These are phyloP conservation scores for Nipponia nippon DNA, from an alignment of 2,113 vertebrate genomes.

Conservation along the genomic window DNA sequence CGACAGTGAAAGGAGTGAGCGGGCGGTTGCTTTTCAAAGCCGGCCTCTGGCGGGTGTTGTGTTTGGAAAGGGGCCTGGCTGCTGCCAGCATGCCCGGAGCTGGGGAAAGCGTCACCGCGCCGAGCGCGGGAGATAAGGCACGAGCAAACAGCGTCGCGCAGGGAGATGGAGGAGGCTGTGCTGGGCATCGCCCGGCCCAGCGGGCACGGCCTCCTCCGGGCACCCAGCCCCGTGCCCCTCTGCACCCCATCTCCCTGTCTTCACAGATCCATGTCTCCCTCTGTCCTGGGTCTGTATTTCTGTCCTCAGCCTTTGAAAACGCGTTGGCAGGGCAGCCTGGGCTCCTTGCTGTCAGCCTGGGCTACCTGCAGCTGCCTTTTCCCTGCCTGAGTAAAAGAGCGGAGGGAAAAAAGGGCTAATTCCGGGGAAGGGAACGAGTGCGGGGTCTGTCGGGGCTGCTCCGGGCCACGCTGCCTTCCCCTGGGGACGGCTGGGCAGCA, in stretches of 20 bases:
- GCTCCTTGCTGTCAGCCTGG: not conserved
- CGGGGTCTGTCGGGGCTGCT: not conserved
- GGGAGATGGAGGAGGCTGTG: not conserved
- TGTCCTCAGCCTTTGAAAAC: not conserved
- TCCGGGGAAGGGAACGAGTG: not conserved
- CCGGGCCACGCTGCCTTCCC: not conserved
- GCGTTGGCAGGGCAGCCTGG: not conserved
- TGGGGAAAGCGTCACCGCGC: not conserved
- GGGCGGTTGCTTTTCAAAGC: not conserved
- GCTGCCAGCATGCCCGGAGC: not conserved
- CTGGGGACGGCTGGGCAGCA: fast-evolving
- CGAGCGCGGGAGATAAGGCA: not conserved
- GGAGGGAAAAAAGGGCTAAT: not conserved
- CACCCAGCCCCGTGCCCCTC: not conserved
- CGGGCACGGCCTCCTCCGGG: fast-evolving
- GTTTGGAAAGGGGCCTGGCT: not conserved
- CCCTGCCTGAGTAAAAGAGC: not conserved
- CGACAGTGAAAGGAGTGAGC: not conserved
- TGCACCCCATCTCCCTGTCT: not conserved
- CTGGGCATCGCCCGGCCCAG: not conserved
- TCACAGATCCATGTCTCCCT: not conserved
- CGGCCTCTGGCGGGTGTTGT: not conserved
- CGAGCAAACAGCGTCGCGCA: not conserved
- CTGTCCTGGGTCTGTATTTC: not conserved
- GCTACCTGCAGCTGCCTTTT: not conserved